Conservation (phyloP, 30 jellyfish, hydroid and myxozoan species). For the Sanderia malayensis region DNA sequence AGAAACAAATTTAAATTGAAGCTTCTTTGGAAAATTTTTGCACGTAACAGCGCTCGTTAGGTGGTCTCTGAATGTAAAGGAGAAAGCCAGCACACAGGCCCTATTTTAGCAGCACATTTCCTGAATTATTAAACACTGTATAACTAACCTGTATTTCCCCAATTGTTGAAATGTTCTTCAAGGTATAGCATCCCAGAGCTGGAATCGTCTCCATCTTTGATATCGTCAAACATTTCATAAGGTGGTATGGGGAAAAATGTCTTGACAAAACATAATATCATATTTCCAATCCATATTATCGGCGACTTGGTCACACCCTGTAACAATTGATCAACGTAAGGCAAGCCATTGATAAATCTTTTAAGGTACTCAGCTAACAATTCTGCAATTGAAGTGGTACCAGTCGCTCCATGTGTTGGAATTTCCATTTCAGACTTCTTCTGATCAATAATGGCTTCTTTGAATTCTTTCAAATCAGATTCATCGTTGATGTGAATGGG, state of each 20-base stretch:
- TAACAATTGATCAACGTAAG: too few species aligned
- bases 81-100: too few species aligned
- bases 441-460: not conserved
- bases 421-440: not conserved
- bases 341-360: too few species aligned
- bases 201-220: constrained; percentile 20
- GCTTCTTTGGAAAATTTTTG: too few species aligned
- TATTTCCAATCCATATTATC: too few species aligned
- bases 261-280: not conserved
- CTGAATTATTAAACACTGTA: too few species aligned
- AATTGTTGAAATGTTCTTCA: not conserved
- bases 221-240: constrained; percentile 3
- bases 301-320: too few species aligned
- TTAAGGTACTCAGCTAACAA: not conserved
- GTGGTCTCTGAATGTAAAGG: too few species aligned
- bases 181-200: not conserved
- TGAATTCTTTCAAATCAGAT: not conserved
- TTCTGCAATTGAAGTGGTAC: too few species aligned
- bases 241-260: not conserved
- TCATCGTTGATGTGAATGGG: not conserved
- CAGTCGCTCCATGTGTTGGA: not conserved
- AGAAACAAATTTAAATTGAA: too few species aligned
- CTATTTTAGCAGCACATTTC: too few species aligned
- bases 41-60: too few species aligned
- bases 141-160: constrained; percentile 18